Base-by-base conservation (phyloP, 1,140 invertebrate species). In the Drosophila guanche region DNA sequence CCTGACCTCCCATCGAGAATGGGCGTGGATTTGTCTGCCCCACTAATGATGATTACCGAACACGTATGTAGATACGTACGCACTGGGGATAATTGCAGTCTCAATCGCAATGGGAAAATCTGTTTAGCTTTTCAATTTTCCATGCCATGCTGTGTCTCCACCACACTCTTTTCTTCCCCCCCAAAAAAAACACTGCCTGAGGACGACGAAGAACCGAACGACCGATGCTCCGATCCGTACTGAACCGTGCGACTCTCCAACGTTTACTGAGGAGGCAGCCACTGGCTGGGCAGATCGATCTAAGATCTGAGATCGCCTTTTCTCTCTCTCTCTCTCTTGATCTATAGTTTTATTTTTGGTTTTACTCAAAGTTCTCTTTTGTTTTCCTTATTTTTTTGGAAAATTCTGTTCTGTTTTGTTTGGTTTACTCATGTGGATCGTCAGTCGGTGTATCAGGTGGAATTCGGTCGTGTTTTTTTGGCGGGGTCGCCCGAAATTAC, bases 301-400 rank as follows among this genome's bases (percentile, higher is more conserved):
- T 27, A 3, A 1, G 33, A 37, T 37, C 33, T 37, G 10, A 37
- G 10, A 12, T 12, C 63, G 68, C 52, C 1, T 20, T 20, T 20
- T 68, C 50, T 69, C 63, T 68, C 52, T 69, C 63, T 68, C 52
- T 68, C 42, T 69, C 66, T 68, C 66, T 69, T 48, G 66, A 52
- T 62, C 46, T 67, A 56, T 40, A 22, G 63, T 54, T 48, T 69
- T 69, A 69, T 69, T 69, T 69, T 69, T 69, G 66, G 66, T 48
- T 43, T 33, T 48, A 56, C 51, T 33, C 51, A 14, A 56, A 69
- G 63, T 48, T 69, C 66, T 69, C 66, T 69, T 37, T 37, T 69
- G 63, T 68, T 14, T 48, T 69, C 12, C 25, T 29, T 45, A 53
- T 46, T 41, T 68, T 68, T 55, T 65, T 69, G 63, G 63, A 68